Conservation (phyloP, 2,797 vertebrate species). For the Brotula barbata region DNA sequence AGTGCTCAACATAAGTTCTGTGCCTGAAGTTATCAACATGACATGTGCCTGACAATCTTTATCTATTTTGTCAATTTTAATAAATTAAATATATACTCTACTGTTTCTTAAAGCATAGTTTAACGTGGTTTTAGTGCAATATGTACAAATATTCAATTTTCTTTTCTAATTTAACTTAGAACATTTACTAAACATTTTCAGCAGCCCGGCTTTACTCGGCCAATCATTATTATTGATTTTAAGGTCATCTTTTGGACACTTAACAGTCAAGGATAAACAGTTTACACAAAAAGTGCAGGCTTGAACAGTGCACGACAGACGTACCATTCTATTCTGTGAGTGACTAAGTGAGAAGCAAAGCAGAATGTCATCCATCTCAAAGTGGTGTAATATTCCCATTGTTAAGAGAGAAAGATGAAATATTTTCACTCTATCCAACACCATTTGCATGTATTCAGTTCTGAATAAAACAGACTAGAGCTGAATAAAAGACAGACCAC, state of each 20-base stretch:
- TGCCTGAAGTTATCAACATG: conserved; percentile 58
- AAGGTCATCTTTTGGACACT: conserved; percentile 8
- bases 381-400: background rate
- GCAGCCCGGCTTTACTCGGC: conserved; percentile 15
- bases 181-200: conserved; percentile 26
- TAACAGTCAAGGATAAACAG: conserved; percentile 3
- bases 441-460: conserved; percentile 10
- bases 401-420: background rate
- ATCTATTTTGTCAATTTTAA: conserved; percentile 28
- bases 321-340: background rate
- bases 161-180: conserved; percentile 12
- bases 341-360: conserved; percentile 16
- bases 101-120: conserved; percentile 20
- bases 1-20: conserved; percentile 42
- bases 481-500: background rate
- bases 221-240: conserved; percentile 3
- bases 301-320: conserved; percentile 8
- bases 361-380: background rate
- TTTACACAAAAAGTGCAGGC: conserved; percentile 1
- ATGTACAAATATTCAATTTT: conserved; percentile 54
- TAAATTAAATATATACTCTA: conserved; percentile 52
- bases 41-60: conserved; percentile 18
- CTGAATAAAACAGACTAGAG: background rate
- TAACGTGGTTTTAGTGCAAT: conserved; percentile 31
- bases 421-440: conserved; percentile 18